Percentiles rank a stretch among this genome's conserved stretches.
Evolutionary conservation across 2,888 invertebrate genomes (phyloP).

Genomic region (Nymphalis c-album): DNA sequence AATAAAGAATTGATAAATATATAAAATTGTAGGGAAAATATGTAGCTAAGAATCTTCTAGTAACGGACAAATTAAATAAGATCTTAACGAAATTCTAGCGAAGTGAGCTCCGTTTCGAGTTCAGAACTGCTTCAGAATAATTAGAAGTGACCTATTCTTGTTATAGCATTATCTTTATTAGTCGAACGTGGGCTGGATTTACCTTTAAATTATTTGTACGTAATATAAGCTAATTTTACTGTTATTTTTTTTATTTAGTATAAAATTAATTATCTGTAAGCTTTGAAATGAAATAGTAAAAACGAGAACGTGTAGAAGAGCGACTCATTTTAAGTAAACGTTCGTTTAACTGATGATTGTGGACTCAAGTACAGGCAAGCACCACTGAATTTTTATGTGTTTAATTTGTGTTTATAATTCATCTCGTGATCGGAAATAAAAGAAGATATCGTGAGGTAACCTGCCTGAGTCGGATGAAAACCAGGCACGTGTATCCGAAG

Average conservation of each 20-base stretch:
- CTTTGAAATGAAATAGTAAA: too few species aligned
- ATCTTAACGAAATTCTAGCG: background rate
- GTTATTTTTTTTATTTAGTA: too few species aligned
- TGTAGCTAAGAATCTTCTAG: background rate
- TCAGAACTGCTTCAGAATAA: slow-evolving; percentile 1
- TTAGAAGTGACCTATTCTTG: background rate
- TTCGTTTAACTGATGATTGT: background rate
- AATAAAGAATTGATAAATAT: too few species aligned
- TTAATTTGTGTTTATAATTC: background rate
- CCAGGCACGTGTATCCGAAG: too few species aligned
- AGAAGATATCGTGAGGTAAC: too few species aligned
- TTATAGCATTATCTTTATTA: background rate
- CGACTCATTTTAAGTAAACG: background rate
- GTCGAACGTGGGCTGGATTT: background rate
- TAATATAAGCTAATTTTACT: too few species aligned
- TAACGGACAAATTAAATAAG: background rate
- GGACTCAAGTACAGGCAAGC: background rate
- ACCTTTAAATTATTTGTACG: too few species aligned
- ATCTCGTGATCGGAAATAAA: background rate
- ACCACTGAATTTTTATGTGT: background rate
- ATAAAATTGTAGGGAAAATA: background rate
- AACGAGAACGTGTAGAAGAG: background rate
- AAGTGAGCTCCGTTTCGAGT: background rate
- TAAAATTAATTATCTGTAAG: too few species aligned
- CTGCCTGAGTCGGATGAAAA: background rate